Conservation (phyloP, 2,888 invertebrate species). For the Perizoma affinitatum region DNA sequence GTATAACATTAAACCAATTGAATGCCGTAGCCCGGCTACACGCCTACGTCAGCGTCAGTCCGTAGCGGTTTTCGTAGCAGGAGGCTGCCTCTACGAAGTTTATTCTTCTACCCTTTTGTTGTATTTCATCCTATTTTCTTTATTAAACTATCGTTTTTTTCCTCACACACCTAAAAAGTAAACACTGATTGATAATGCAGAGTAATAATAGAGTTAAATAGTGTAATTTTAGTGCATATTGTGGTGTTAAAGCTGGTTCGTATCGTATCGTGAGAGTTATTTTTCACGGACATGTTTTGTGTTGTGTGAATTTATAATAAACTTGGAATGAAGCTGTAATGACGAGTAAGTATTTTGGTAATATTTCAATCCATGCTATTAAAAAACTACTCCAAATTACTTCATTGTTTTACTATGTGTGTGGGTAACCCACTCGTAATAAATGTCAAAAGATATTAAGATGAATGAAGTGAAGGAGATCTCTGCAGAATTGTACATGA, state of each 20-base stretch:
- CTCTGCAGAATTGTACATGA: too few species aligned
- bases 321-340: conserved; percentile 32
- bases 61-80: conserved; percentile 55
- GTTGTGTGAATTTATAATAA: conserved; percentile 39
- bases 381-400: too few species aligned
- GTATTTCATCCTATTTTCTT: conserved; percentile 50
- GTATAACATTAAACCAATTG: not conserved
- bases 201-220: conserved; percentile 21
- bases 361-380: not conserved
- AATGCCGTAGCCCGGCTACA: conserved; percentile 41
- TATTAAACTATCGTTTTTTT: conserved; percentile 54
- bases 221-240: conserved; percentile 18
- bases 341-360: conserved; percentile 41
- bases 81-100: conserved; percentile 50
- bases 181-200: conserved; percentile 9
- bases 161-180: conserved; percentile 15
- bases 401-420: too few species aligned
- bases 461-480: too few species aligned
- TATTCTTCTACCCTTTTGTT: conserved; percentile 43
- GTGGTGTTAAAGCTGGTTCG: conserved; percentile 22
- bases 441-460: too few species aligned
- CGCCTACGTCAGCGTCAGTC: conserved; percentile 64
- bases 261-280: conserved; percentile 39
- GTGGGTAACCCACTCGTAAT: too few species aligned
- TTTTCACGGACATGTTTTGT: conserved; percentile 45